Evolutionary conservation across 2,888 invertebrate genomes (phyloP).

Genomic region (Cephus runcator): DNA sequence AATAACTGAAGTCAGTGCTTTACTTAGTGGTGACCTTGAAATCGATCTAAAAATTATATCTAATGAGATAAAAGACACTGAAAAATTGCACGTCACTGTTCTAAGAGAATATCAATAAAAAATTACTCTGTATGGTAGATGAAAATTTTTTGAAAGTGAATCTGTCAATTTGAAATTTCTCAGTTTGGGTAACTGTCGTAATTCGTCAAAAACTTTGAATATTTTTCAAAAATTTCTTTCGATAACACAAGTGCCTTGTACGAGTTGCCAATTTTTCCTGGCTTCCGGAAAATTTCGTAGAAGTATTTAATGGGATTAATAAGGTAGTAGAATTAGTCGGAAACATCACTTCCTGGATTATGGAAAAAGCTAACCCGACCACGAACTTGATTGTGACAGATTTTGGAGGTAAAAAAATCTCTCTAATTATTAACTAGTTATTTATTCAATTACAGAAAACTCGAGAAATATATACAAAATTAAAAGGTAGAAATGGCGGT

Average conservation of each 20-base stretch:
- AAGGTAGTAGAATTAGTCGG: not conserved
- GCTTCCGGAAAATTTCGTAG: not conserved
- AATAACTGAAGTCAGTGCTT: not conserved
- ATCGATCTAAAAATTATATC: not conserved
- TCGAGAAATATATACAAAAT: not conserved
- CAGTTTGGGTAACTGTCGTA: not conserved
- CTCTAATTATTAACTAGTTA: not conserved
- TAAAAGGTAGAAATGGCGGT: not conserved
- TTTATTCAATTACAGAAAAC: not conserved
- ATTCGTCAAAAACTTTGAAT: not conserved
- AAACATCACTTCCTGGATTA: not conserved
- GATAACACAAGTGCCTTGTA: not conserved
- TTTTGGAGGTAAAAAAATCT: not conserved
- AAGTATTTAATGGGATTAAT: not conserved
- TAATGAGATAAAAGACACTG: not conserved
- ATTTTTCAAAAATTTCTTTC: not conserved
- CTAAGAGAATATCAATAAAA: not conserved
- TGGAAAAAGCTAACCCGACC: not conserved
- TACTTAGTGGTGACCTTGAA: not conserved
- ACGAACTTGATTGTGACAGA: not conserved
- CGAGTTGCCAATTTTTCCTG: not conserved
- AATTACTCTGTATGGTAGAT: not conserved
- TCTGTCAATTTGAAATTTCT: not conserved
- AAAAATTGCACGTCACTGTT: not conserved
- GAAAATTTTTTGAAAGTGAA: not conserved